Conservation (phyloP, 2,888 invertebrate species). For the Antheraea yamamai region DNA sequence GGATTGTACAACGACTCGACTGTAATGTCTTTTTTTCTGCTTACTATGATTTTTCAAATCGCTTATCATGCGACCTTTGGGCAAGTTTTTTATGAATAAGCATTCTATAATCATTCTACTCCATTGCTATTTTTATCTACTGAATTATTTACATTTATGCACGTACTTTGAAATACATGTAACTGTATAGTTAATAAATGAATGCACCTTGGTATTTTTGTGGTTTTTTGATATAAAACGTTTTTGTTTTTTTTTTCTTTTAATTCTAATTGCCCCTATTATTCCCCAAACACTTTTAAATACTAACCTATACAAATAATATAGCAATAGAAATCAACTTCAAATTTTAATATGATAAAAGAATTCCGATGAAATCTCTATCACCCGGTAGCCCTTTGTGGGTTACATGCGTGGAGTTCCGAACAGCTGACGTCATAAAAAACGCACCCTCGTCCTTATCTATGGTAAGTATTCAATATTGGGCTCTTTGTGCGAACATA, state of each 20-base stretch:
- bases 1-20: neutral
- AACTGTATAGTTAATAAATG: neutral
- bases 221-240: neutral
- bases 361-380: constrained; percentile 44
- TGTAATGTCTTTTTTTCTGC: constrained; percentile 14
- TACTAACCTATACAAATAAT: neutral
- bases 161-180: neutral
- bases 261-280: neutral
- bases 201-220: neutral
- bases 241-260: neutral
- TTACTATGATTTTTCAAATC: constrained; percentile 16
- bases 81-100: neutral
- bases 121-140: neutral
- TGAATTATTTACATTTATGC: neutral
- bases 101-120: neutral
- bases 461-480: constrained; percentile 44
- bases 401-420: constrained; percentile 44
- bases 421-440: constrained; percentile 73
- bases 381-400: constrained; percentile 31
- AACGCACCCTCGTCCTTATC: constrained; percentile 56
- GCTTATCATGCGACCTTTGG: constrained; percentile 4
- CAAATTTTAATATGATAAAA: neutral
- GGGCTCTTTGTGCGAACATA: constrained; percentile 30
- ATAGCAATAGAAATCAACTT: neutral
- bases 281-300: neutral